phyloP scores from a whole-genome alignment of 2,113 vertebrate species.

The Aviceda subcristata region DNA sequence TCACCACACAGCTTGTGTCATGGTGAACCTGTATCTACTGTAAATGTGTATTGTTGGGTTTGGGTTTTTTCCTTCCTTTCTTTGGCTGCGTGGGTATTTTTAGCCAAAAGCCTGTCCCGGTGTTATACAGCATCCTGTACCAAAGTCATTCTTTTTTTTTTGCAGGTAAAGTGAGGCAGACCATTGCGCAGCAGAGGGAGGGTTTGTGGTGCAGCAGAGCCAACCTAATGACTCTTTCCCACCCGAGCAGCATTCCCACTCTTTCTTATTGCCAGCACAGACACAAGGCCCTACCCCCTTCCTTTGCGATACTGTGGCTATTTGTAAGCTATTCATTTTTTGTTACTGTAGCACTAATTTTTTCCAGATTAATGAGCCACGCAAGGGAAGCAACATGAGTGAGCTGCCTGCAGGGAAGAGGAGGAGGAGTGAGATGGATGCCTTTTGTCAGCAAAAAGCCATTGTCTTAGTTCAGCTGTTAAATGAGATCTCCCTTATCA shows the following conservation, averaged over 20 bases:
- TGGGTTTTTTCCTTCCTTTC: background rate
- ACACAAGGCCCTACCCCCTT: background rate
- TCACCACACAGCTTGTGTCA: background rate
- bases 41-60: fast-evolving
- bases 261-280: background rate
- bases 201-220: background rate
- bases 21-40: background rate
- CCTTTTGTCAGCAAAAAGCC: background rate
- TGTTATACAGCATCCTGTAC: background rate
- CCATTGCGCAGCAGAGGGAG: background rate
- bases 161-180: background rate
- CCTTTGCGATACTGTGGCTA: background rate
- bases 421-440: background rate
- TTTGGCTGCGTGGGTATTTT: background rate
- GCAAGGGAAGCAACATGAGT: background rate
- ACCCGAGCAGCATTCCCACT: background rate
- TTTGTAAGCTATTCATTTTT: background rate
- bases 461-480: background rate
- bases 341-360: background rate
- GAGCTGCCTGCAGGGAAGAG: background rate
- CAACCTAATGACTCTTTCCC: background rate
- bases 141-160: background rate
- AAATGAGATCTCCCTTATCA: background rate
- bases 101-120: background rate
- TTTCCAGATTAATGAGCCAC: background rate